A percentile compares a stretch with the other conserved stretches of the same genome.
Conservation (phyloP, 1,140 invertebrate genomes). For the Drosophila bipectinata region DNA sequence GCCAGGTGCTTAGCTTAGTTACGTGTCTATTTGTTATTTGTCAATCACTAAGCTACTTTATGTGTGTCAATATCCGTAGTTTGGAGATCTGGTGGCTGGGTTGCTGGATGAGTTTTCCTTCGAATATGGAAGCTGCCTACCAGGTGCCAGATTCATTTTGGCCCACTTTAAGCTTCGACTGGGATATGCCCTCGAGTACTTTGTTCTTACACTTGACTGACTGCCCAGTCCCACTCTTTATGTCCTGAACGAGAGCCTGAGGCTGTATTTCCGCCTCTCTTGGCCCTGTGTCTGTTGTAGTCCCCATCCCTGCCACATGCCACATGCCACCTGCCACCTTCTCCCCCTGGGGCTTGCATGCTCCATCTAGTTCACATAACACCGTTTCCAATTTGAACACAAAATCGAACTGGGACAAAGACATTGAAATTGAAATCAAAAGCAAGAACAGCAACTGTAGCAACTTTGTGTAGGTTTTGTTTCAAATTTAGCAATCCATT, state of each 20-base stretch:
- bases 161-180: constrained; percentile 23
- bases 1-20: constrained; percentile 57
- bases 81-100: constrained; percentile 3
- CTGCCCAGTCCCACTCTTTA: constrained; percentile 30
- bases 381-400: constrained; percentile 74
- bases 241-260: constrained; percentile 12
- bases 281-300: constrained; percentile 11
- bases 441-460: constrained; percentile 37
- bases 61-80: constrained; percentile 54
- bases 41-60: constrained; percentile 78
- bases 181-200: constrained; percentile 53
- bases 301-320: not conserved
- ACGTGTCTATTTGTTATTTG: constrained; percentile 78
- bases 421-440: constrained; percentile 59
- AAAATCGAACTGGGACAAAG: constrained; percentile 68
- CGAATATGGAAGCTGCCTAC: not conserved
- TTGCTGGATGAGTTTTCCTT: not conserved
- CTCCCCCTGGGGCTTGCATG: constrained; percentile 14
- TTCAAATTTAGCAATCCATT: constrained; percentile 42
- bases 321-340: not conserved
- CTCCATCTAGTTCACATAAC: constrained; percentile 67
- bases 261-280: constrained; percentile 35
- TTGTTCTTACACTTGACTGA: constrained; percentile 77
- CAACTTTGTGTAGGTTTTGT: constrained; percentile 33
- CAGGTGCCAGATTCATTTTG: constrained; percentile 44